A percentile compares a stretch with the other conserved stretches of the same genome.
These are phyloP conservation scores for Xerus rutilus DNA, from an alignment of 2,797 vertebrate species.

Conservation along the genomic window DNA sequence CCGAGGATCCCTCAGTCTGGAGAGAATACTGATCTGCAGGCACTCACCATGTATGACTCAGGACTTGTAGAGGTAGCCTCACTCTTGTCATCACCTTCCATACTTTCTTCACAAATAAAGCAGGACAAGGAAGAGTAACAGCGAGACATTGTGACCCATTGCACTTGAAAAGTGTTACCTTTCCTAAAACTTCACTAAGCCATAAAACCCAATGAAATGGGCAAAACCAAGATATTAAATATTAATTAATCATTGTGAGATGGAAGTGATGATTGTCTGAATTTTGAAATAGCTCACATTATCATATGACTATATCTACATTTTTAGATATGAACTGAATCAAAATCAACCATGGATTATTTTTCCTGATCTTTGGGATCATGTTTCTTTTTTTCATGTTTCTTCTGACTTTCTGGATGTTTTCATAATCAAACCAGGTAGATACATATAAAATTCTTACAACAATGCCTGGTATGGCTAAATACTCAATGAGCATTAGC, in stretches of 20 bases:
- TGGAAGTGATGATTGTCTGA: conserved; percentile 8
- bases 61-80: background rate
- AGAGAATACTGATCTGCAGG: background rate
- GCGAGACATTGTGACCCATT: background rate
- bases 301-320: background rate
- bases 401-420: background rate
- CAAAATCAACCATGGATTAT: background rate
- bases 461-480: background rate
- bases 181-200: conserved; percentile 11
- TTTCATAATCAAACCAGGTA: conserved; percentile 2
- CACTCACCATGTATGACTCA: background rate
- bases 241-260: conserved; percentile 9
- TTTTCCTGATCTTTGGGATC: conserved; percentile 13
- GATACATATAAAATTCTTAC: background rate
- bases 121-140: conserved; percentile 22
- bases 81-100: background rate
- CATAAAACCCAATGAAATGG: background rate
- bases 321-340: conserved; percentile 39
- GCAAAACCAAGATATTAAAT: conserved; percentile 53
- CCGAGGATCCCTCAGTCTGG: background rate
- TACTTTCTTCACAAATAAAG: conserved; percentile 10
- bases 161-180: conserved; percentile 6
- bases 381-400: conserved; percentile 12
- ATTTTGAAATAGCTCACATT: conserved; percentile 45
- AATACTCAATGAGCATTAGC: background rate